Conservation (phyloP, 2,113 vertebrate genomes). For the Xiphophorus hellerii region DNA sequence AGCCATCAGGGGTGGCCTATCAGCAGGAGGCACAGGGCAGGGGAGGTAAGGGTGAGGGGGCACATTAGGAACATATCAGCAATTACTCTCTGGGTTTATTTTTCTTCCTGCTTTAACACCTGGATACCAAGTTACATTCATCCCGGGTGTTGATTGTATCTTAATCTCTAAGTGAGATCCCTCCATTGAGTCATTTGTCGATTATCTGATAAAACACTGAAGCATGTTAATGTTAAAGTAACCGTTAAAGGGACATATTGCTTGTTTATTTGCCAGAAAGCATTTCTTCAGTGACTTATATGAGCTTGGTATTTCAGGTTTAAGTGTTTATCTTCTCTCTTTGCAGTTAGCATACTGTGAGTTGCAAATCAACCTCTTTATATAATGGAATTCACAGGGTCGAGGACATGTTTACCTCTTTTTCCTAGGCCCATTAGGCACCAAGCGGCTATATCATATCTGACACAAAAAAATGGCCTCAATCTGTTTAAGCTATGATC, state of each 20-base stretch:
- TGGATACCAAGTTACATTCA: constrained; percentile 73
- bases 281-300: constrained; percentile 18
- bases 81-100: constrained; percentile 81
- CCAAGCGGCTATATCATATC: constrained; percentile 75
- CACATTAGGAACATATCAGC: constrained; percentile 84
- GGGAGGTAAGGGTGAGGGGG: constrained; percentile 73
- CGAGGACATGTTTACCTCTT: constrained; percentile 77
- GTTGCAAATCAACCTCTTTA: constrained; percentile 73
- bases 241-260: constrained; percentile 23
- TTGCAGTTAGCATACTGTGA: constrained; percentile 43
- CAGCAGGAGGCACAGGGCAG: constrained; percentile 72
- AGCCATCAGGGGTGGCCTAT: constrained; percentile 83
- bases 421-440: constrained; percentile 77
- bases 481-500: constrained; percentile 79
- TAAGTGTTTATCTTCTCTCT: constrained; percentile 54
- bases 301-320: constrained; percentile 38
- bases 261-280: constrained; percentile 51
- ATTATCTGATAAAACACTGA: constrained; percentile 60
- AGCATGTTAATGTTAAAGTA: constrained; percentile 37
- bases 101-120: constrained; percentile 78
- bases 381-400: constrained; percentile 78
- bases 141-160: constrained; percentile 66
- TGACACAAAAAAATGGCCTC: constrained; percentile 72
- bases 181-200: constrained; percentile 66
- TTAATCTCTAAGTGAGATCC: constrained; percentile 57